Conservation (phyloP, 2,797 vertebrate genomes). For the Urocyon cinereoargenteus region DNA sequence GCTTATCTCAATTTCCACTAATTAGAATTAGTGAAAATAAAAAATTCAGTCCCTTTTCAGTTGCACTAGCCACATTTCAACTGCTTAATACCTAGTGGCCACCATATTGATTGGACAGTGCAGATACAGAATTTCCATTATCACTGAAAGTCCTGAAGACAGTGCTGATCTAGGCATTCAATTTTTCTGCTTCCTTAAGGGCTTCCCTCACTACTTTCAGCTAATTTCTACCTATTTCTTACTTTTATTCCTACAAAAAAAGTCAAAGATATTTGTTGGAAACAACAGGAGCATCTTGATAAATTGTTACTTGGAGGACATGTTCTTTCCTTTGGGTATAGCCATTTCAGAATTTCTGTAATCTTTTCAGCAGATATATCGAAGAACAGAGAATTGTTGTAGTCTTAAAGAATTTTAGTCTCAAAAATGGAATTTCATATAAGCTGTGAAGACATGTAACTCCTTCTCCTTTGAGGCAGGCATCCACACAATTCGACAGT, state of each 20-base stretch:
- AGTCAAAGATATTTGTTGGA: conserved; percentile 38
- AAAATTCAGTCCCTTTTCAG: background rate
- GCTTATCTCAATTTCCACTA: conserved; percentile 11
- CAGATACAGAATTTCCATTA: background rate
- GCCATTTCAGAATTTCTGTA: conserved; percentile 11
- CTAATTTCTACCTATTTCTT: conserved; percentile 30
- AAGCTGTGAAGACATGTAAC: background rate
- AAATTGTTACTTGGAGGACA: background rate
- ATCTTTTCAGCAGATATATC: conserved; percentile 30
- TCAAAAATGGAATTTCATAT: conserved; percentile 23
- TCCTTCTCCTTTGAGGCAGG: background rate
- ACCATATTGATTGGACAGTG: background rate
- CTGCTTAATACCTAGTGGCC: background rate
- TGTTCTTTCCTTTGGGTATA: background rate
- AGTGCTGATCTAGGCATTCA: background rate
- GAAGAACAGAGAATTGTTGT: background rate
- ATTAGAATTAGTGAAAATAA: conserved; percentile 20
- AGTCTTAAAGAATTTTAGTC: conserved; percentile 26
- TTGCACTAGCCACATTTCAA: background rate
- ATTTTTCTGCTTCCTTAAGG: background rate
- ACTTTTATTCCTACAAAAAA: conserved; percentile 26
- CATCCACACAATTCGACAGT: background rate
- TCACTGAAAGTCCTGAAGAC: background rate
- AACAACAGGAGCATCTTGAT: background rate
- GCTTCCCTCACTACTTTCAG: background rate